Evolutionary conservation across 2,797 vertebrate species (phyloP), one percentile per base, ranked within the genome.

Genomic region (Pelodytes ibericus): DNA sequence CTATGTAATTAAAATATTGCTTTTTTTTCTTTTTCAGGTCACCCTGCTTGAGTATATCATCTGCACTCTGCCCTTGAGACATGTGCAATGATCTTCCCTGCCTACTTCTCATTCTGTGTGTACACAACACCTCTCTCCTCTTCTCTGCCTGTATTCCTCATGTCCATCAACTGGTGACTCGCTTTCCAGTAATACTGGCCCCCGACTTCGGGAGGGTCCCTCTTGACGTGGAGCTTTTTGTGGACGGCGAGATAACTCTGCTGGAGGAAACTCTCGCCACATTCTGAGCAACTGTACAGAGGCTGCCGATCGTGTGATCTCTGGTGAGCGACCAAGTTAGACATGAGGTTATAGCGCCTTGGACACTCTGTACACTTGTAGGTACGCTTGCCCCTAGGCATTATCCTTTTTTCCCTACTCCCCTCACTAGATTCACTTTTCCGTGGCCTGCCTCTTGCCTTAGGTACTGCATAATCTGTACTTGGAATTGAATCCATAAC

Each of bases 181-280:
- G 70, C 49, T 36, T 74, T 59, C 69, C 70, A 58, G 29, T 30
- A 47, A 47, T 47, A 63, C 73, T 71, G 44, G 2, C 15, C 64
- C 3, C 47, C 64, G 2, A 62, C 57, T 2, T 63, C n/a, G 22
- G 71, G 27, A 69, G 57, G 31, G 64, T 33, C 72, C 3, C 60
- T 20, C 64, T 74, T 79, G 65, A 44, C 8, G 22, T 79, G 77
- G 20, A 73, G 77, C 22, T 69, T 74, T 47, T 69, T 79, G 71
- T 79, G 77, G 15, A 74, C 77, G 2, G 71, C 39, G 16, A 79
- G 77, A 39, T 79, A 88, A 81, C 86, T 89, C 36, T 68, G 77
- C 39, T 79, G 77, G 5, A 79, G 71, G 26, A 79, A 79, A 31
- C 71, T 68, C 33, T 79, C 77, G 58, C 77, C 77, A 3, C 77